Evolutionary conservation across 2,888 invertebrate genomes (phyloP), one percentile per base, ranked within the genome.

Genomic region (Calliphora vomitoria): DNA sequence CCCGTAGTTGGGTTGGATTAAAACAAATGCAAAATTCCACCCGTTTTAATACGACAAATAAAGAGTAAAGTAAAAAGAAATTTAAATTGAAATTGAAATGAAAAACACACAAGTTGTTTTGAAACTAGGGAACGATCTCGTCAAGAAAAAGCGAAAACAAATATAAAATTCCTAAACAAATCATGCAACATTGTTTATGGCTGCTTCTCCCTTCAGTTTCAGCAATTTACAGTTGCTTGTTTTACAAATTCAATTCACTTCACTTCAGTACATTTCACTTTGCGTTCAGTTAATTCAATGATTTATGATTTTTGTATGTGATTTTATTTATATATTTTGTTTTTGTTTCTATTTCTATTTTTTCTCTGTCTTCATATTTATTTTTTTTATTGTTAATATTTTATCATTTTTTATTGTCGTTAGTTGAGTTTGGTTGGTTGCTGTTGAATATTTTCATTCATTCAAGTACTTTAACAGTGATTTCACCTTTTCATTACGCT

Each of bases 281-380:
- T 69, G 47, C 47, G 35, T 69, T 69, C 35, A 69, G 15, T 47
- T 71, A 53, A 50, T 75, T 58, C 60, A 58, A 47, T 75, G 47
- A 68, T 82, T 82, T 82, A 75, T 60, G 44, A n/a, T 58, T 82
- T 13, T 74, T 74, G 55, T 64, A 72, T 81, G 72, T 81, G 80
- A 71, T 81, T 81, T 72, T 31, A 72, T 81, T 53, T 81, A 25
- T 64, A 15, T 44, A 8, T 25, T 80, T 62, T 50, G 8, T 50
- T 25, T 71, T 38, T 55, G 38, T 41, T 55, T 20, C 8, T 35
- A 35, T 41, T 55, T 20, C 8, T 35, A 35, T 55, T 44, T 68
- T 66, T 1, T 38, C 15, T 55, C 10, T 11, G 15, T 60, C 15
- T 44, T 44, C 44, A 44, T 44, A 31, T 50, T 31, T 25, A 1